Base-by-base conservation (phyloP, 53 echinoderm and acorn worm species). In the Temnopleurus reevesii region DNA sequence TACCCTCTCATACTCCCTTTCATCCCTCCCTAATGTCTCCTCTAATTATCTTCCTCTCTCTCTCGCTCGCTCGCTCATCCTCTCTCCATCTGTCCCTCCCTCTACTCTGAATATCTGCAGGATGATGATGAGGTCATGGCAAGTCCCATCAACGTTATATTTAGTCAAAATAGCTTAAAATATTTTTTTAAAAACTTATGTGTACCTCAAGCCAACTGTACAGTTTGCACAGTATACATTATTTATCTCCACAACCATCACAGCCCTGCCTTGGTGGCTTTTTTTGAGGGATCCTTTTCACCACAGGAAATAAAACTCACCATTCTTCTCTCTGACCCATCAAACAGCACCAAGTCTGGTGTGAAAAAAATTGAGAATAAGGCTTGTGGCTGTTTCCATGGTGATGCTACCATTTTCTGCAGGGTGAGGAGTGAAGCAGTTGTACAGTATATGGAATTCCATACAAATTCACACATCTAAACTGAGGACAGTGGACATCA, bases 231-330 rank as follows among this genome's bases (percentile, higher is more conserved):
- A 49, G 49, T 49, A 49, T 49, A 12, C 15, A 49, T n/a, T 49
- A 49, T 49, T 49, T 49, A 1, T 49, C 10, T 49, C 9, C 49
- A 49, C 49, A 49, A 49, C 15, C 49, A 0, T 12, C 10, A 49
- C 49, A 49, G 9, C 9, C 15, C 9, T 2, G 13, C 12, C 33
- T 63, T 34, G 30, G 18, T 63, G 34, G 63, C 63, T 63, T 31
- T 30, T 63, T 19, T 31, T 17, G 30, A 19, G 46, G 44, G 77
- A 77, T 45, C 77, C 30, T 77, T 77, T 77, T 45, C 77, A 77
- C 77, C 77, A 77, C 77, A 77, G 43, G 77, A 77, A 77, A 77
- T 77, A 77, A 77, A 21, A 77, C 31, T n/a, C 45, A 17, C 31
- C 45, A 77, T 77, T 77, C 77, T 43, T 45, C 45, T 33, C 15